Conservation (phyloP, 1,140 invertebrate species). For the Drosophila pectinifera region DNA sequence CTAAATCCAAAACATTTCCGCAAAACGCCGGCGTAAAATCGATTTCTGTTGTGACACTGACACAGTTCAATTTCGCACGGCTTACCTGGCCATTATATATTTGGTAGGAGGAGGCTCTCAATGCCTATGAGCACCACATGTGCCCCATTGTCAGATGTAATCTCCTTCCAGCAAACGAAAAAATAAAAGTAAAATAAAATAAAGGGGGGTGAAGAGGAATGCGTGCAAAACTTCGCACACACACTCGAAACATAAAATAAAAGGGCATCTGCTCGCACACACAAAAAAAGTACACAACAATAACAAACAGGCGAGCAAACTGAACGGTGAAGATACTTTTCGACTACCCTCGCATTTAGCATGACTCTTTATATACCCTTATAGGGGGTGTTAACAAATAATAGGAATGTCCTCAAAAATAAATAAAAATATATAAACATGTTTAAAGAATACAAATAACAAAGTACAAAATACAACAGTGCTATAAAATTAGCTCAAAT, state of each 20-base stretch:
- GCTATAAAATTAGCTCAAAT: conserved; percentile 13
- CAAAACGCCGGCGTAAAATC: conserved; percentile 27
- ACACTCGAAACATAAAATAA: conserved; percentile 46
- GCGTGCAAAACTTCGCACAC: conserved; percentile 53
- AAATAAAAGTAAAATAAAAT: conserved; percentile 9
- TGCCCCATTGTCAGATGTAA: conserved; percentile 64
- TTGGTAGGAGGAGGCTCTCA: conserved; percentile 17
- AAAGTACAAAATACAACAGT: not conserved
- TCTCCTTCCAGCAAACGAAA: conserved; percentile 37
- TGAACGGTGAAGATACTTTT: conserved; percentile 63
- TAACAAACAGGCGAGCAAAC: conserved; percentile 46
- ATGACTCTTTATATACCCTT: no score
- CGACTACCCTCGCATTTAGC: conserved; percentile 59
- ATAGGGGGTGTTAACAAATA: not conserved
- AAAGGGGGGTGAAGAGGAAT: conserved; percentile 17
- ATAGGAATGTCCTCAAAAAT: no score
- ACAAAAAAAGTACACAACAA: conserved; percentile 44
- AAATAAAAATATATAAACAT: no score
- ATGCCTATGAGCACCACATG: conserved; percentile 36
- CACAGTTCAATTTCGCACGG: conserved; percentile 52
- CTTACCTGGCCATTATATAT: conserved; percentile 54
- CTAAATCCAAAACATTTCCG: conserved; percentile 20
- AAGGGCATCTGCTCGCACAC: conserved; percentile 66
- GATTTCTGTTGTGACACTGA: conserved; percentile 51
- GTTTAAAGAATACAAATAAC: conserved; percentile 3